phyloP scores from a whole-genome alignment of 1,140 invertebrate genomes.

The Mizuhopecten yessoensis region DNA sequence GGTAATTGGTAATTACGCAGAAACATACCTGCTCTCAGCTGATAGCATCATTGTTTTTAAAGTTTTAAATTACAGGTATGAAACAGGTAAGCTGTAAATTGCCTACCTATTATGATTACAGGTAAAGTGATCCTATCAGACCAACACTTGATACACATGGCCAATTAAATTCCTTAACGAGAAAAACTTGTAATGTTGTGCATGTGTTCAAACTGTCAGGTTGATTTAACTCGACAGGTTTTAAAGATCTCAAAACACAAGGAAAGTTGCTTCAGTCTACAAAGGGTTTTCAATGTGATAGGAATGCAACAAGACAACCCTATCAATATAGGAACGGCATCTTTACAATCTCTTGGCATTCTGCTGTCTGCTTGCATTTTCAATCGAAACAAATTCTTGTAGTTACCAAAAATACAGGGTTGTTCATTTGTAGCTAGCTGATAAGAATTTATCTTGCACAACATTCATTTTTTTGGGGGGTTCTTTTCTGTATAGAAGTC shows the following conservation, averaged over 20 bases:
- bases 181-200: not conserved
- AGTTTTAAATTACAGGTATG: constrained; percentile 12
- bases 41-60: constrained; percentile 39
- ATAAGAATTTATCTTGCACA: constrained; percentile 6
- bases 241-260: not conserved
- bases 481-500: constrained; percentile 5
- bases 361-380: not conserved
- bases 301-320: not conserved
- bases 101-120: not conserved
- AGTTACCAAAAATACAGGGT: not conserved
- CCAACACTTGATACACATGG: not conserved
- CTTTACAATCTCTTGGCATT: not conserved
- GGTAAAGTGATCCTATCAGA: not conserved
- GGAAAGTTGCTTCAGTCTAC: not conserved
- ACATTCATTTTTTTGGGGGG: not conserved
- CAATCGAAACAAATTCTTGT: not conserved
- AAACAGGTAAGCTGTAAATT: constrained; percentile 25
- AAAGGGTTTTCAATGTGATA: not conserved
- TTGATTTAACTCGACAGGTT: not conserved
- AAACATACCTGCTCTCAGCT: not conserved
- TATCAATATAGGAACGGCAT: not conserved
- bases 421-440: not conserved
- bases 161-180: constrained; percentile 3
- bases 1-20: not conserved
- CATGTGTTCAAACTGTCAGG: not conserved